Conservation (phyloP, 2,113 vertebrate species). For the Mellivora capensis region DNA sequence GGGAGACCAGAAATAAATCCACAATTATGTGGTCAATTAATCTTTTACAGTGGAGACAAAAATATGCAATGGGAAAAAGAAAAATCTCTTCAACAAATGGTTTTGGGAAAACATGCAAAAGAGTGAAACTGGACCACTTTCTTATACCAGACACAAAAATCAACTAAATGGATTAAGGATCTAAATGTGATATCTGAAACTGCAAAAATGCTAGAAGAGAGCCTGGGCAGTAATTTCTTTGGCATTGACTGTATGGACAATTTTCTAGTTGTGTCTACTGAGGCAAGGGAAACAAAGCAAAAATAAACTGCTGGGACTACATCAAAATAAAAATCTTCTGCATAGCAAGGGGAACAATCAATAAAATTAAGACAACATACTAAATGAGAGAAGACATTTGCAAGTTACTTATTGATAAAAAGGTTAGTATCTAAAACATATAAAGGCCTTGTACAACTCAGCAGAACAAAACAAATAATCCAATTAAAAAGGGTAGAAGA, state of each 20-base stretch:
- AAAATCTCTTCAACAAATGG: background rate
- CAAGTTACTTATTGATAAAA: background rate
- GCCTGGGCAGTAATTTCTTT: background rate
- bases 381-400: background rate
- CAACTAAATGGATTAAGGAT: too few species aligned
- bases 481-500: background rate
- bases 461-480: background rate
- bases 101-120: background rate
- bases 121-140: background rate
- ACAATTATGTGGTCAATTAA: background rate
- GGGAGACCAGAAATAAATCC: background rate
- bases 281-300: background rate
- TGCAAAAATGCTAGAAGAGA: too few species aligned
- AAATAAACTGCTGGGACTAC: background rate
- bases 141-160: background rate
- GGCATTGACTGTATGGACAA: background rate
- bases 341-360: background rate
- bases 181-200: too few species aligned
- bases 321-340: background rate
- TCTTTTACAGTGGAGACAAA: background rate
- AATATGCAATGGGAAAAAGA: background rate
- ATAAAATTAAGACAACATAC: background rate
- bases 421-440: background rate
- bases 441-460: background rate
- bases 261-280: background rate